A percentile compares a stretch with the other conserved stretches of the same genome.
These are phyloP conservation scores for Pachyuromys duprasi DNA, from an alignment of 2,797 vertebrate species.

Conservation along the genomic window DNA sequence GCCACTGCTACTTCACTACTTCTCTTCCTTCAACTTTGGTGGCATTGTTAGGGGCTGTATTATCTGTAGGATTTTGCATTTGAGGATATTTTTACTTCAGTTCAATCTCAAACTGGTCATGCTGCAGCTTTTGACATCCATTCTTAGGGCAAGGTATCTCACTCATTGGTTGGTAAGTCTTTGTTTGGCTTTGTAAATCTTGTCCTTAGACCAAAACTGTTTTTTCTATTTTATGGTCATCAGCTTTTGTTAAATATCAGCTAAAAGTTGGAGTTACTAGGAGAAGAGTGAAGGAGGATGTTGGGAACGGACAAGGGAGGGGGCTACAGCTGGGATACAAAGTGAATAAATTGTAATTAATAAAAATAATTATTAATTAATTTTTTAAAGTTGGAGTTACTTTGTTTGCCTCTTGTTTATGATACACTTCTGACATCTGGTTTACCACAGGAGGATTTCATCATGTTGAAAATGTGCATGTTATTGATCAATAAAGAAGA, in stretches of 20 bases:
- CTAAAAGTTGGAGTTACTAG: background rate
- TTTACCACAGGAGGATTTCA: slow-evolving; percentile 32
- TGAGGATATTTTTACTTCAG: background rate
- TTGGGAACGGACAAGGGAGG: too few relatives aligned
- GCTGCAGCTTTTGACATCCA: background rate
- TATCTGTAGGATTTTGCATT: background rate
- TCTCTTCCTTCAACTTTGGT: background rate
- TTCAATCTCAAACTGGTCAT: background rate
- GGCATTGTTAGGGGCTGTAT: background rate
- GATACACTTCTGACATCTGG: background rate
- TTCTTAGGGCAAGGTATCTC: background rate
- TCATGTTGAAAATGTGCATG: background rate
- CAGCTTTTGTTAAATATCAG: background rate
- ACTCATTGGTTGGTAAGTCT: background rate
- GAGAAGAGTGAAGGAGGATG: too few relatives aligned
- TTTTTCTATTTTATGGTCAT: background rate
- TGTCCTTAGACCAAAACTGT: background rate
- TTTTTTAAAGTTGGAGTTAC: background rate
- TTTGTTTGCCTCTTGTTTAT: slow-evolving; percentile 43
- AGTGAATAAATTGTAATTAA: too few relatives aligned
- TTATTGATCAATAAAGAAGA: background rate
- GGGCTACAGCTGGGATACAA: too few relatives aligned
- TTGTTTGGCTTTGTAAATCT: slow-evolving; percentile 1
- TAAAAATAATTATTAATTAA: too few relatives aligned
- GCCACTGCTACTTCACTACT: background rate